A percentile compares a stretch with the other conserved stretches of the same genome.
phyloP scores from a whole-genome alignment of 2,888 invertebrate species.

The Thalpophila matura region DNA sequence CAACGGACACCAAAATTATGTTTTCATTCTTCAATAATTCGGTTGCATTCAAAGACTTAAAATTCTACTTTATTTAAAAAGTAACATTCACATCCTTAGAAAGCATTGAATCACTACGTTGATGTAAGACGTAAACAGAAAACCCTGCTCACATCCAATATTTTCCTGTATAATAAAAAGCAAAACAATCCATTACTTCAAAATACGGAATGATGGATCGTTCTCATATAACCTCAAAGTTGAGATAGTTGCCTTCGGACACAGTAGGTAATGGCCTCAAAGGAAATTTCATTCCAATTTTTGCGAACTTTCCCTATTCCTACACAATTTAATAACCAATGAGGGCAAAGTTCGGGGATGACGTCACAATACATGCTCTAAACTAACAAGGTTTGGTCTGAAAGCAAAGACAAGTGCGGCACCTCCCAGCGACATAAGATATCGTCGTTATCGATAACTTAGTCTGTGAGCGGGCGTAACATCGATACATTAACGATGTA shows the following conservation, averaged over 20 bases:
- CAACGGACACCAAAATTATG: too few species aligned
- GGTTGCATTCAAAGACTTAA: background rate
- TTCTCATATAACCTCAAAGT: slow-evolving; percentile 49
- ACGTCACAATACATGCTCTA: slow-evolving; percentile 68
- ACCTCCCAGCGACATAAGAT: slow-evolving; percentile 68
- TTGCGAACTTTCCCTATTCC: slow-evolving; percentile 53
- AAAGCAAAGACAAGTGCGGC: slow-evolving; percentile 71
- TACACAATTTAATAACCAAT: slow-evolving; percentile 73
- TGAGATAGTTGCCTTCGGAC: slow-evolving; percentile 52
- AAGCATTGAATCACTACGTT: slow-evolving; percentile 12
- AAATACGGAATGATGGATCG: slow-evolving; percentile 60
- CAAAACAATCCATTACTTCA: slow-evolving; percentile 54
- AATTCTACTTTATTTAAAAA: background rate
- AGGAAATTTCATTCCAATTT: slow-evolving; percentile 57
- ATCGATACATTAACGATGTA: slow-evolving; percentile 69
- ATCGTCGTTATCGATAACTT: slow-evolving; percentile 72
- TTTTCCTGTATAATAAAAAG: slow-evolving; percentile 43
- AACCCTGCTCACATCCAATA: slow-evolving; percentile 4
- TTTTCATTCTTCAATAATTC: background rate
- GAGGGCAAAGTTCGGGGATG: slow-evolving; percentile 67
- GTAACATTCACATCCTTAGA: slow-evolving; percentile 10
- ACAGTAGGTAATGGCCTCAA: slow-evolving; percentile 34
- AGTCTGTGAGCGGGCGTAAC: slow-evolving; percentile 48
- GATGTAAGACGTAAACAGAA: slow-evolving; percentile 5
- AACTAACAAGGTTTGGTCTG: slow-evolving; percentile 74